phyloP scores from a whole-genome alignment of 2,113 vertebrate genomes.

The Globicephala melas region DNA sequence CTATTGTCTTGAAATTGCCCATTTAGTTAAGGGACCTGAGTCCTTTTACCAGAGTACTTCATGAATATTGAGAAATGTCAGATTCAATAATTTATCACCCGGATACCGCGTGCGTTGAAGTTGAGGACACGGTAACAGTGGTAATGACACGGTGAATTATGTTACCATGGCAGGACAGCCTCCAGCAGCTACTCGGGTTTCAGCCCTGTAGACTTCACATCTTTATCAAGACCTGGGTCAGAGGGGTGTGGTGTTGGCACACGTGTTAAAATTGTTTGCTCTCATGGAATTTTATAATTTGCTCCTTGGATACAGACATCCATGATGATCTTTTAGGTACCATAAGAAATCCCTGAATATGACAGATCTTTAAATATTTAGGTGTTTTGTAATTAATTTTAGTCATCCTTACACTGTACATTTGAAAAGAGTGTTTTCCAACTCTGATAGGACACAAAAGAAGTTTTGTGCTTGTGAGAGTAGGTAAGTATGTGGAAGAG shows the following conservation, averaged over 20 bases:
- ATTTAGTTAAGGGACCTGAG: background rate
- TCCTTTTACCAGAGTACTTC: slow-evolving; percentile 35
- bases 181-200: background rate
- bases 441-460: background rate
- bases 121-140: background rate
- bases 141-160: slow-evolving; percentile 17
- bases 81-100: slow-evolving; percentile 61
- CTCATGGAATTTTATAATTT: background rate
- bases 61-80: slow-evolving; percentile 48
- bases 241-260: background rate
- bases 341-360: background rate
- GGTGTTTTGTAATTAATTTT: background rate
- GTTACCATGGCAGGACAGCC: background rate
- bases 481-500: background rate
- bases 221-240: background rate
- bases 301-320: background rate
- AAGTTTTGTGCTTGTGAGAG: background rate
- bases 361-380: background rate
- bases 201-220: background rate
- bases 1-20: slow-evolving; percentile 34
- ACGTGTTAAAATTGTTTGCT: background rate
- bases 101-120: slow-evolving; percentile 40
- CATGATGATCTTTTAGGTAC: background rate
- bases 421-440: background rate
- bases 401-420: background rate